Evolutionary conservation across 1,140 invertebrate genomes (phyloP), one percentile per base, ranked within the genome.

Genomic region (Drosophila pruinosa): DNA sequence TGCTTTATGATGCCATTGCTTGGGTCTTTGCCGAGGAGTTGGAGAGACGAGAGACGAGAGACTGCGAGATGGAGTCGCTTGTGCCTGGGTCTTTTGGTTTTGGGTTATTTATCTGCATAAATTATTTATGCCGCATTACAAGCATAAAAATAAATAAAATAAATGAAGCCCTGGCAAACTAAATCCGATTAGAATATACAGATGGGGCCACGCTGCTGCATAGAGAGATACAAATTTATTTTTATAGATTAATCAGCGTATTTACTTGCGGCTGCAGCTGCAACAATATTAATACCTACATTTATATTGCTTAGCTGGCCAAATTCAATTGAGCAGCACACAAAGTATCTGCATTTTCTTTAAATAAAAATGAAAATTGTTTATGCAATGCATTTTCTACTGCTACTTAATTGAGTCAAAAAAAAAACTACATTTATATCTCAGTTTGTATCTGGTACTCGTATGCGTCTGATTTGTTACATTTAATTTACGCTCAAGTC

Each of bases 131-230:
- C 81, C 74, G 81, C 81, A 86, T 86, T 86, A 86, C 68, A 71
- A 80, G 82, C 81, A 86, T 86, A 86, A 86, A 86, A 86, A 86
- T 86, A 86, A 86, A 88, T 86, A 86, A 86, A 86, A 88, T 86
- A 86, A 86, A 88, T 86, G 82, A 78, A 78, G 81, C 74, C 58
- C 54, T 15, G 65, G 56, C 59, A 75, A 83, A 88, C 81, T 86
- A 86, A 86, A 86, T 86, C 81, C 82, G 81, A 86, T 86, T 86
- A 86, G 81, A 88, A 86, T 81, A 88, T 62, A 68, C 75, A 73
- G 63, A 78, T 75, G 58, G 71, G 41, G 71, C 57, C 26, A 17
- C 1, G 36, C 21, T 22, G 43, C 28, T 3, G 3, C 36, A 48
- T 36, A 45, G 70, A 78, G 70, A 78, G 80, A 85, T 83, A 83